Base-by-base conservation (phyloP, 1,140 invertebrate genomes). In the Bombus superbus region DNA sequence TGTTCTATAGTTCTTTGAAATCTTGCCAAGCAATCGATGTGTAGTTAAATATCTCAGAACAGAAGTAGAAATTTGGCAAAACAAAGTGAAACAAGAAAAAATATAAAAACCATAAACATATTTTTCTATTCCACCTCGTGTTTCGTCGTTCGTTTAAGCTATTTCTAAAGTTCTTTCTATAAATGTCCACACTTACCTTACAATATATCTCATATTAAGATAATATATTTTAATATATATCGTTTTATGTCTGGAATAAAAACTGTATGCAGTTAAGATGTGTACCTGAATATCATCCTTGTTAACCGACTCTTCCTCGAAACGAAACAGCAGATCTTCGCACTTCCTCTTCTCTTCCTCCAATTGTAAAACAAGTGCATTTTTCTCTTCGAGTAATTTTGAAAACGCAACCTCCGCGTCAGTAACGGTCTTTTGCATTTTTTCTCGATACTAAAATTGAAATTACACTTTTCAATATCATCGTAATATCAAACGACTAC, bases 241-340 rank as follows among this genome's bases (percentile, higher is more conserved):
- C 15, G 74, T n/a, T 35, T 53, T 53, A 22, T 53, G 18, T 47
- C 62, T 77, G 73, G 3, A 57, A 77, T 57, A 47, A 32, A n/a
- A 40, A 22, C 40, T 25, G 47, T 22, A 25, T 59, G 38, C n/a
- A 57, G 42, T 69, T 15, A 57, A 42, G 35, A 69, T 47, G n/a
- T 81, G 88, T 96, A 98, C 98, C 96, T 98, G 97, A 93, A 98
- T 96, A 92, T 98, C 97, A 91, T 96, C 96, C 94, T 97, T 97
- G 91, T 95, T 96, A 89, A 98, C 97, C 47, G 96, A 97, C 91
- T 98, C 98, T 94, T 99, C 98, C 95, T 99, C 98, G 86, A 98
- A 97, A 64, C 97, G 96, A 93, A 99, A 99, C 92, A 98, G 97
- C 72, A 99, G 95, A 94, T 99, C 99, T 96, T 99, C 98, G 22